These are phyloP conservation scores for Pyrrhosoma nymphula DNA, from an alignment of 2,888 invertebrate species.

Conservation along the genomic window DNA sequence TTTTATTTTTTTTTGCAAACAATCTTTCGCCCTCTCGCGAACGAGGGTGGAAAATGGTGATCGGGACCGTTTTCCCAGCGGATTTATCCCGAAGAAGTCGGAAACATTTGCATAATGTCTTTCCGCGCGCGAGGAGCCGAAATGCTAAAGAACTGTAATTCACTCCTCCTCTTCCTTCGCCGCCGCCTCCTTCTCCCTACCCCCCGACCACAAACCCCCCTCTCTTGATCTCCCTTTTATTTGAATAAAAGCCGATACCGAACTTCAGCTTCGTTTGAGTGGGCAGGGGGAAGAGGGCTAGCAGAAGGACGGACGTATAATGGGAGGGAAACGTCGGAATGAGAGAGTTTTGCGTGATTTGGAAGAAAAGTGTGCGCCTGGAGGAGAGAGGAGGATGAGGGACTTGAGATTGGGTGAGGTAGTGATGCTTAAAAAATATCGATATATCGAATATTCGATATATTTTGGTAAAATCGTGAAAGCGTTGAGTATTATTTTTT, in stretches of 20 bases:
- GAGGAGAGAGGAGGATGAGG: not conserved
- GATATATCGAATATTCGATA: too few relatives aligned
- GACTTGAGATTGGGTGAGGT: not conserved
- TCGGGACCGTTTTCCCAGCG: not conserved
- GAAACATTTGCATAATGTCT: slow-evolving; percentile 39
- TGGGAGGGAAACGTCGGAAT: not conserved
- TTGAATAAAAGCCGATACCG: slow-evolving; percentile 39
- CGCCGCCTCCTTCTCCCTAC: not conserved
- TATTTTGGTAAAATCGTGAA: too few relatives aligned
- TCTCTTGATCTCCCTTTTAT: not conserved
- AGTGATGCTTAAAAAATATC: too few relatives aligned
- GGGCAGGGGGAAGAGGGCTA: not conserved
- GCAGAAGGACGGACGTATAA: not conserved
- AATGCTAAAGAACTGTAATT: slow-evolving; percentile 1
- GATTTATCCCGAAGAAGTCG: slow-evolving; percentile 1
- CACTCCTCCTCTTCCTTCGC: not conserved
- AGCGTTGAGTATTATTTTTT: too few relatives aligned
- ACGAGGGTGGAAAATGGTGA: not conserved
- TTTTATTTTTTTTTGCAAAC: slow-evolving; percentile 23
- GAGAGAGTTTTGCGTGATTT: not conserved
- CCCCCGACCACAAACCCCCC: not conserved
- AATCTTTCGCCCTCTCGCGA: not conserved
- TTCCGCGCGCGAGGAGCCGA: not conserved
- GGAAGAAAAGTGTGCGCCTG: not conserved
- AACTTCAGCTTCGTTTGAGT: slow-evolving; percentile 33